Evolutionary conservation across 2,113 vertebrate genomes (phyloP), one percentile per base, ranked within the genome.

Genomic region (Sprattus sprattus): DNA sequence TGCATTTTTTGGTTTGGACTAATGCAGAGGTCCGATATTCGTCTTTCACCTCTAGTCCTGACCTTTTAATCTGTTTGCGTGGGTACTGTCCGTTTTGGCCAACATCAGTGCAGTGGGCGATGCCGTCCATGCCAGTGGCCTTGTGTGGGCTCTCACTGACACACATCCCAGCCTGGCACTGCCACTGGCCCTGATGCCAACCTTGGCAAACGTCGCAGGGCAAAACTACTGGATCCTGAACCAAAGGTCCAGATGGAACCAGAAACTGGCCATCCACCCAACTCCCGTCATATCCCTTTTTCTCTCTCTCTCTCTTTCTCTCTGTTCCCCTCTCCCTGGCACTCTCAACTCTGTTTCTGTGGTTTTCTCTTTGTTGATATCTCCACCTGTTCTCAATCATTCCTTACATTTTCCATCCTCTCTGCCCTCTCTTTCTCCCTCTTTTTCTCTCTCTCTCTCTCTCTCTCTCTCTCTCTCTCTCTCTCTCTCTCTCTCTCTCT

Each of bases 41-140:
- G 25, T 28, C 86, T 86, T 82, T 90, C 87, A 89, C 90, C 88
- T 82, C 86, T 81, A 89, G 88, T 89, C 90, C 86, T 89, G 86
- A 83, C 89, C 88, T 88, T 52, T 87, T 91, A 86, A 90, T 89
- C 88, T 92, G 54, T 20, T 60, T 60, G 54, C 54, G 54, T 60
- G 18, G 10, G 18, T 22, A 20, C 88, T 83, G 88, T 88, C 88
- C 83, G 80, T 64, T 88, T 84, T 85, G 87, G 64, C 54, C 82
- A 64, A 46, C 64, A 82, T 4, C 45, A 64, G 57, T 84, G 85
- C 64, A 86, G 81, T 86, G 87, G 83, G 75, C 83, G 11, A 2
- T 71, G 64, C n/a, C 64, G 83, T 78, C 83, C 87, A 54, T 71
- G 64, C 64, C 9, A n/a, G 85, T 88, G 87, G 84, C 84, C 88